phyloP scores from a whole-genome alignment of 1,140 invertebrate genomes.

The Dinoponera quadriceps region DNA sequence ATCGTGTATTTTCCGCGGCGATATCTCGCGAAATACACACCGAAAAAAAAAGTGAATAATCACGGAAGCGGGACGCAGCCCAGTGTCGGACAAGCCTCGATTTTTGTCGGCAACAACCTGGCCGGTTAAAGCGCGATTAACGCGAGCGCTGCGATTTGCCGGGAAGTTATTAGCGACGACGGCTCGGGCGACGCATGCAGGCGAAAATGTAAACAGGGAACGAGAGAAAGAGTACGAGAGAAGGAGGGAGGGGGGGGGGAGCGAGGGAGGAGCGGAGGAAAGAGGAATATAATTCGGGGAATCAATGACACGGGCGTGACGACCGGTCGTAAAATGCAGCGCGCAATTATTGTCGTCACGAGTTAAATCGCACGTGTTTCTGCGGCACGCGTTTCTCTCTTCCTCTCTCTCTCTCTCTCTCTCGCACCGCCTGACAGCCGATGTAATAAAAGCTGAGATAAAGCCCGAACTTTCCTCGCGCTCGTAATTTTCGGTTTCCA shows the following conservation, averaged over 20 bases:
- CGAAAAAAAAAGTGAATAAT: conserved; percentile 69
- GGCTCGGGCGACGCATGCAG: background rate
- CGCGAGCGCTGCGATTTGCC: conserved; percentile 14
- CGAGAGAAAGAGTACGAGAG: too few species aligned
- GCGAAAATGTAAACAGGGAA: too few species aligned
- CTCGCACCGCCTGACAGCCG: conserved; percentile 61
- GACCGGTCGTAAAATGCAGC: conserved; percentile 70
- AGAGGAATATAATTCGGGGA: conserved; percentile 24
- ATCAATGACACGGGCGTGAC: conserved; percentile 73
- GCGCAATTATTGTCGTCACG: conserved; percentile 75
- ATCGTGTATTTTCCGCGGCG: conserved; percentile 61
- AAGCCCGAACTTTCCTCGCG: conserved; percentile 64
- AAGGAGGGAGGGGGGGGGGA: conserved; percentile 9
- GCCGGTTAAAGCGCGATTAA: conserved; percentile 13
- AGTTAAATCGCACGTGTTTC: conserved; percentile 71
- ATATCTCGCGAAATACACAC: conserved; percentile 61
- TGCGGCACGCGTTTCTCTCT: conserved; percentile 48
- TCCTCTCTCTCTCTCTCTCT: too few species aligned
- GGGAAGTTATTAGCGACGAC: conserved; percentile 38
- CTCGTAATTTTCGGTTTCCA: conserved; percentile 73
- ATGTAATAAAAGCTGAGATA: conserved; percentile 72
- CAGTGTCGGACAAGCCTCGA: conserved; percentile 33
- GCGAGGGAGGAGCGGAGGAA: background rate
- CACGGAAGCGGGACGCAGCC: conserved; percentile 43
- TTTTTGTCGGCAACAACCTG: conserved; percentile 27